Percentiles rank a stretch among this genome's conserved stretches.
phyloP scores from a whole-genome alignment of 2,888 invertebrate genomes.

The Punctoribates punctum region DNA sequence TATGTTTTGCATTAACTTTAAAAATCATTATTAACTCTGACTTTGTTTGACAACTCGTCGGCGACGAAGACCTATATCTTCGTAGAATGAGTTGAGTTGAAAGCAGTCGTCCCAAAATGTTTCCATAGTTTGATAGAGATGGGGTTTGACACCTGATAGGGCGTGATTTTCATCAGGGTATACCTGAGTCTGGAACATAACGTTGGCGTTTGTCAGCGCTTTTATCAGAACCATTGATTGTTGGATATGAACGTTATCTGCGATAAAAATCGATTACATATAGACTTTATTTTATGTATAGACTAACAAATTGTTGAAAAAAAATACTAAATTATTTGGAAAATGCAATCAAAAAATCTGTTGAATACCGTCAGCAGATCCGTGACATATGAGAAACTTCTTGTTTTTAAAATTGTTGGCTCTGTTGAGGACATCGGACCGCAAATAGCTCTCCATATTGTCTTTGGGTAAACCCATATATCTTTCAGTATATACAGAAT shows the following conservation, averaged over 20 bases:
- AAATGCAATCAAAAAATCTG: no score
- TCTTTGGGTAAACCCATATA: slow-evolving; percentile 91
- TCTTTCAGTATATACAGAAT: slow-evolving; percentile 91
- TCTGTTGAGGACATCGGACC: slow-evolving; percentile 65
- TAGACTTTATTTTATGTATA: no score
- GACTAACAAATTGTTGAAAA: no score
- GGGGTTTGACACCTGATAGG: slow-evolving; percentile 69
- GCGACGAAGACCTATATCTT: slow-evolving; percentile 38
- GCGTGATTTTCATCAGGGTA: slow-evolving; percentile 90
- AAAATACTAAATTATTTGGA: no score
- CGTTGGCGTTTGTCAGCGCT: slow-evolving; percentile 76
- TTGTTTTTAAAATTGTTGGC: slow-evolving; percentile 81
- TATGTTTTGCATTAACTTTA: neutral
- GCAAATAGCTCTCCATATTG: slow-evolving; percentile 80
- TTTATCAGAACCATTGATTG: slow-evolving; percentile 87
- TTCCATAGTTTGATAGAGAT: slow-evolving; percentile 89
- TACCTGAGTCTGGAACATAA: slow-evolving; percentile 88
- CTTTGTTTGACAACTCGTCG: slow-evolving; percentile 34
- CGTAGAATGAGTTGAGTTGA: slow-evolving; percentile 46
- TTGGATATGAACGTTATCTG: slow-evolving; percentile 84
- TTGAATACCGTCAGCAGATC: slow-evolving; percentile 72
- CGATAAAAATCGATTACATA: slow-evolving; percentile 46
- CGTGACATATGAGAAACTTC: slow-evolving; percentile 85
- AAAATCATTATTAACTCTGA: neutral
- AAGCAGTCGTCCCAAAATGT: slow-evolving; percentile 87